Base-by-base conservation (phyloP, 2,797 vertebrate genomes). In the Anabas testudineus region DNA sequence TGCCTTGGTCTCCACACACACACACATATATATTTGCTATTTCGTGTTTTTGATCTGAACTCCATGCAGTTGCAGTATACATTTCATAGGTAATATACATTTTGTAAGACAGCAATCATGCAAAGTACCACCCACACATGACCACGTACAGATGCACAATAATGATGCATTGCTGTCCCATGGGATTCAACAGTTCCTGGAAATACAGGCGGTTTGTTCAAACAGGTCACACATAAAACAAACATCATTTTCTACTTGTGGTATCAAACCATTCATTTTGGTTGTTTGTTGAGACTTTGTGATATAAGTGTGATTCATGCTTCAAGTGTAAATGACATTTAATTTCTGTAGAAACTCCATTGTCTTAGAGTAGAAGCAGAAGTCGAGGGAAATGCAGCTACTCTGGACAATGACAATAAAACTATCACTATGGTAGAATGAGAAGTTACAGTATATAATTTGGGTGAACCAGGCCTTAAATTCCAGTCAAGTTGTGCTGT, bases 81-180 rank as follows among this genome's bases (percentile, higher is more conserved):
- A 34, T 7, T 34, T 30, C 0, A 39, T 13, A 14, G 70, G 16
- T 10, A 15, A 28, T 48, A 3, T 15, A 30, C 21, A 7, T 52
- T 45, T 26, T 37, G 28, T 18, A 26, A 37, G 21, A 39, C 13
- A 5, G 19, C 16, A 24, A 7, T 28, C 9, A 28, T 24, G 21
- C 7, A 66, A 55, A 64, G 22, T 7, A 21, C n/a, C 54, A 42
- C 42, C 36, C 55, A 66, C 53, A 54, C 16, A n/a, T 12, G 43
- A 5, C 1, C 14, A 16, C 3, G 22, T 30, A 28, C 3, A 37
- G 15, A 6, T 41, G 10, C 21, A n/a, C 53, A 39, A n/a, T 36
- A 28, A 14, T 56, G 56, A 70, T 36, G 21, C n/a, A 37, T 43
- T 18, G 13, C 16, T 4, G 39, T 16, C 22, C 26, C 16, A 7